Evolutionary conservation across 1,140 invertebrate genomes (phyloP).

Genomic region (Copidosoma floridanum): DNA sequence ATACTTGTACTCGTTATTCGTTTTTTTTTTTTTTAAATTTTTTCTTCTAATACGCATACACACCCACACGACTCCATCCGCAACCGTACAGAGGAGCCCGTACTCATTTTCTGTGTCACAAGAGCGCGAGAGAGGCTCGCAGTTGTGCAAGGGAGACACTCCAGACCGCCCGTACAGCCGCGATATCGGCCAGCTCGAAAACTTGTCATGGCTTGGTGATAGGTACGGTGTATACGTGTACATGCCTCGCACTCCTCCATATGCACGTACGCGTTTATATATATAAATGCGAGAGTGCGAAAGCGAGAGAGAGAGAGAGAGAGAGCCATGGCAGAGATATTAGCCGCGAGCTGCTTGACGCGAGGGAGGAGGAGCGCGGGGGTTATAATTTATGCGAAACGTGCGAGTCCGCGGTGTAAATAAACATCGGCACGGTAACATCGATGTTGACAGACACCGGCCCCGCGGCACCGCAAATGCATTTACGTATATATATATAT

Average conservation of each 20-base stretch:
- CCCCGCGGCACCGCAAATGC: neutral
- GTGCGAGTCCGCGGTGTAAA: neutral
- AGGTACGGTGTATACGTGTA: too few species aligned
- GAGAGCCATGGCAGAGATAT: neutral
- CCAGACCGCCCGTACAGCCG: too few species aligned
- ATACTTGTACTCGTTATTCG: too few species aligned
- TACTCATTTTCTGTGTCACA: too few species aligned
- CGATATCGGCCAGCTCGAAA: neutral
- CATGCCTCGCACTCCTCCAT: neutral
- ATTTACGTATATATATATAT: neutral
- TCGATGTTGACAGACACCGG: constrained; percentile 7
- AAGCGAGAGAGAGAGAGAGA: neutral
- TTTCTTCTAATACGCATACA: too few species aligned
- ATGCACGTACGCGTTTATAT: neutral
- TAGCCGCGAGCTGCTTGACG: neutral
- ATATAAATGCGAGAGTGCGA: neutral
- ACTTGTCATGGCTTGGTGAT: constrained; percentile 2
- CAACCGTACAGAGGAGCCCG: too few species aligned
- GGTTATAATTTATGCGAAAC: constrained; percentile 16
- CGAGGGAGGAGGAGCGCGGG: too few species aligned
- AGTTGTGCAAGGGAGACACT: constrained; percentile 5
- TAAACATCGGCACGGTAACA: constrained; percentile 1
- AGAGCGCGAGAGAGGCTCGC: too few species aligned
- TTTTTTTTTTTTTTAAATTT: too few species aligned
- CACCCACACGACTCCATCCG: too few species aligned